Evolutionary conservation across 2,888 invertebrate genomes (phyloP), one percentile per base, ranked within the genome.

Genomic region (Andrena chrysosceles): DNA sequence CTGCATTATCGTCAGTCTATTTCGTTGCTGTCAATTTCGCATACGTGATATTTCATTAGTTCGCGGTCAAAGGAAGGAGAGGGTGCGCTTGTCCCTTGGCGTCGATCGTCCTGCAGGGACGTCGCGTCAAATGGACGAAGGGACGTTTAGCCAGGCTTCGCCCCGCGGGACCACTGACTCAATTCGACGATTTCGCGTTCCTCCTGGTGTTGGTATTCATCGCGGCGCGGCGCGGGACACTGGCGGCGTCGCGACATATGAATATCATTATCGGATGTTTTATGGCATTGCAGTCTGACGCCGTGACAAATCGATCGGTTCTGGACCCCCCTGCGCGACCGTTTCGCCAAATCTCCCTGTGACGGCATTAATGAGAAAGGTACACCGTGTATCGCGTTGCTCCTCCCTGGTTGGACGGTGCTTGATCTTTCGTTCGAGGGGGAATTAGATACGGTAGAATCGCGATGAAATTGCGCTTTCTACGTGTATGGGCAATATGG

Each of bases 241-340:
- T 85, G 82, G 72, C 68, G 72, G 68, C 67, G 42, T 31, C 67
- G 64, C 85, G 81, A 87, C 81, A 87, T 89, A 90, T 91, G 92
- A 92, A 92, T 93, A 91, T 91, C 90, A 91, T 93, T 93, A 91
- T 83, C 83, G 83, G 86, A 87, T 88, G 88, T 90, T 92, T 91
- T 90, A 92, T 91, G 89, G 89, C 77, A 78, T 83, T 56, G 78
- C 90, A 81, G 85, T 23, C 89, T 90, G 91, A 90, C 86, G 90
- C 88, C 90, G 87, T 92, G 90, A 90, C 91, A 87, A 89, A 93
- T 93, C 90, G 91, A 92, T 93, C 82, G 85, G 87, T 75, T 59
- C 69, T 85, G 89, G 83, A 68, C 77, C 84, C 48, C 35, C 35
- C 16, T 79, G 85, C 86, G 83, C 85, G 83, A 84, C 70, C 82